These are phyloP conservation scores for Psococerastis gibbosa DNA, from an alignment of 2,888 invertebrate genomes.

Conservation along the genomic window DNA sequence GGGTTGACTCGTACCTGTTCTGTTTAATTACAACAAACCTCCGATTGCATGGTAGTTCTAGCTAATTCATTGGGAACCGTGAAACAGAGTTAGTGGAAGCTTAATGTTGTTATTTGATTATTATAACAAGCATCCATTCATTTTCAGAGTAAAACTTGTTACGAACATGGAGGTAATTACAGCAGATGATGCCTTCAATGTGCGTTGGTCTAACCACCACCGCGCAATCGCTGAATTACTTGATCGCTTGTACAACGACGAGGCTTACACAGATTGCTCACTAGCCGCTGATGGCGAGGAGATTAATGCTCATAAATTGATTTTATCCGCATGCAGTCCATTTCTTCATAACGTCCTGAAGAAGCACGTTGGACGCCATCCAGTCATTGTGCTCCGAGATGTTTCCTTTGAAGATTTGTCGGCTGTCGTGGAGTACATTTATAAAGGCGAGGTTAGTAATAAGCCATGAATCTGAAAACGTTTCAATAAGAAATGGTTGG, in stretches of 20 bases:
- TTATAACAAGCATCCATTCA: too few species aligned
- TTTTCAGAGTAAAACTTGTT: too few species aligned
- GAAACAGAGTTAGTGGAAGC: too few species aligned
- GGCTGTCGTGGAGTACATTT: slow-evolving; percentile 10
- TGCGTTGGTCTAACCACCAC: slow-evolving; percentile 10
- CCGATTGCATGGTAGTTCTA: too few species aligned
- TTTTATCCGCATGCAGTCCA: slow-evolving; percentile 9
- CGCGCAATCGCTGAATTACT: background rate
- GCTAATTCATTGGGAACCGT: too few species aligned
- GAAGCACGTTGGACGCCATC: slow-evolving; percentile 2
- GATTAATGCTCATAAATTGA: slow-evolving; percentile 6
- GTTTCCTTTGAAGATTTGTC: background rate
- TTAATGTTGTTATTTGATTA: too few species aligned
- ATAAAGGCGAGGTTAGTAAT: slow-evolving; percentile 9
- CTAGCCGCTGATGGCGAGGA: slow-evolving; percentile 9
- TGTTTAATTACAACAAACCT: too few species aligned
- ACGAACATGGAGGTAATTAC: background rate
- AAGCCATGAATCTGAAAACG: too few species aligned
- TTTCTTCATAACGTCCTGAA: slow-evolving; percentile 4
- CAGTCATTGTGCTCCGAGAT: slow-evolving; percentile 6
- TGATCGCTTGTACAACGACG: background rate
- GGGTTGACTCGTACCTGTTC: too few species aligned
- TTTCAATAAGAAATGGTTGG: too few species aligned
- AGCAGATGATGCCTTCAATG: background rate
- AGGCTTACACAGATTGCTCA: slow-evolving; percentile 7